These are phyloP conservation scores for Urocyon cinereoargenteus DNA, from an alignment of 2,797 vertebrate genomes.

Conservation along the genomic window DNA sequence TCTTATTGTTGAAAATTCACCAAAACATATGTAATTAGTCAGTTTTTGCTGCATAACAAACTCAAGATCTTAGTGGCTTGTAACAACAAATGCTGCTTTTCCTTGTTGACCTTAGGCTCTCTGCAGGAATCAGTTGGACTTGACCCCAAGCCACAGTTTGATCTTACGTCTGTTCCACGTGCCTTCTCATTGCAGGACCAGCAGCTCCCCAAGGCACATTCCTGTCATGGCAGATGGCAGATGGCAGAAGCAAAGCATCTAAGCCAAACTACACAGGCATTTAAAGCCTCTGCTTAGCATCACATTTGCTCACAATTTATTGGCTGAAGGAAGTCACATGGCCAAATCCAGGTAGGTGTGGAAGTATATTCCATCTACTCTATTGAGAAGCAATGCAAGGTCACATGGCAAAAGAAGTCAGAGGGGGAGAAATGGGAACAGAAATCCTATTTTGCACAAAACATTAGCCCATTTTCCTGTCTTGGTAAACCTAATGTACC, in stretches of 20 bases:
- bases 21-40: neutral
- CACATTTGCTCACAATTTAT: neutral
- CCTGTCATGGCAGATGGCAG: neutral
- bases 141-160: neutral
- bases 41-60: neutral
- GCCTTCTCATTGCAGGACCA: neutral
- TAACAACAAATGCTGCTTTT: neutral
- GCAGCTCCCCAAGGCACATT: neutral
- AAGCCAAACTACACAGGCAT: neutral
- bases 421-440: neutral
- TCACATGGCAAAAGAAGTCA: neutral
- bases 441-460: neutral
- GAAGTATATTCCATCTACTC: neutral
- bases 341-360: neutral
- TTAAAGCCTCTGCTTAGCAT: neutral
- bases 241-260: neutral
- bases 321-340: neutral
- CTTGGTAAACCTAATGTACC: neutral
- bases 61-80: neutral
- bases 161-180: neutral
- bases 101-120: neutral
- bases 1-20: conserved; percentile 4
- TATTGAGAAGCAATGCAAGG: neutral
- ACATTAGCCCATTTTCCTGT: neutral
- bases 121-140: neutral